Evolutionary conservation across 2,797 vertebrate species (phyloP), one percentile per base, ranked within the genome.

Genomic region (Chromobotia macracanthus): DNA sequence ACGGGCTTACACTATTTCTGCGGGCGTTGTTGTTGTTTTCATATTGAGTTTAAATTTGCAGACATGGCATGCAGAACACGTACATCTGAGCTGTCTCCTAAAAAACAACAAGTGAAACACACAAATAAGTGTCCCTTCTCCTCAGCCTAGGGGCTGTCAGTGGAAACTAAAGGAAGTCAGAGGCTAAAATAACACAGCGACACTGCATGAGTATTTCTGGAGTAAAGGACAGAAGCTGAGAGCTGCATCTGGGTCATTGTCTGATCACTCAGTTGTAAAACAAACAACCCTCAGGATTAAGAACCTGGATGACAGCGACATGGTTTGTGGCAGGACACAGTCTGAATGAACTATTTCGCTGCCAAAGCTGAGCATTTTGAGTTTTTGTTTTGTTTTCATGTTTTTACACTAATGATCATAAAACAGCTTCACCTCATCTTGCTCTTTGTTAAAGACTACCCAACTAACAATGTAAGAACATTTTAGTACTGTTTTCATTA

Each of bases 191-290:
- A 69, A 77, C 64, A 70, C 13, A 16, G 53, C n/a, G 21, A 25
- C 35, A n/a, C 11, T 53, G 23, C 13, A 44, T 56, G 12, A 19
- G 53, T 58, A 23, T 58, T 68, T 77, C 75, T 58, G n/a, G 8
- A 72, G 41, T 48, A 31, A 35, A 69, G 41, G 75, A 77, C 66
- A 77, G 66, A 50, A 21, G 75, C 60, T 64, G 19, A 38, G 15
- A 51, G 28, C 66, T 58, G 64, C 63, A 23, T 70, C 9, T 53
- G 50, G 55, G 79, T 75, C 72, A 56, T 25, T 44, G 69, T 25
- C 31, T 79, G 77, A 64, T 72, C 69, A n/a, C 28, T 79, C 68
- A 63, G n/a, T 58, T 72, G 56, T 72, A 60, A 53, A 53, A 74
- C 53, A 50, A 69, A 46, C 58, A 60, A 80, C 21, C 50, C 28